Evolutionary conservation across 2,888 invertebrate species (phyloP).

Genomic region (Biston stratarius): DNA sequence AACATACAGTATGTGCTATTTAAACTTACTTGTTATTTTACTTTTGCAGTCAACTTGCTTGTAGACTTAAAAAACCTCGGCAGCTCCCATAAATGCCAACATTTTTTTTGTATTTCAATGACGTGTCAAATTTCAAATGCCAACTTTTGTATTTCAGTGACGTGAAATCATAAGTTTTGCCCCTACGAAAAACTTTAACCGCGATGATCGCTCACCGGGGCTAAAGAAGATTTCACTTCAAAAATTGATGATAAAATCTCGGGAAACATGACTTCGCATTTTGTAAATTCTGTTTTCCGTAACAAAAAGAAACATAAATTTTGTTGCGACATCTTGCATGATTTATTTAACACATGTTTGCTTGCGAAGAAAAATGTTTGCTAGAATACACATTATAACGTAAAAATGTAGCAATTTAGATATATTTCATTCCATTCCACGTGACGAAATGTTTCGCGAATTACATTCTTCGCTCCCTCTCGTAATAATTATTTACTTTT

Average conservation of each 20-base stretch:
- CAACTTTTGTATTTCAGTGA: too few species aligned
- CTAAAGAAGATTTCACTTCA: too few species aligned
- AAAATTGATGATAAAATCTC: neutral
- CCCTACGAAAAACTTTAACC: too few species aligned
- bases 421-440: conserved; percentile 48
- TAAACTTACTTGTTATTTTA: too few species aligned
- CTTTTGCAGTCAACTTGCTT: too few species aligned
- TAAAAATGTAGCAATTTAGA: conserved; percentile 46
- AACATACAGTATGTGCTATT: too few species aligned
- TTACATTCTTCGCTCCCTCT: conserved; percentile 42
- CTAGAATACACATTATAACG: conserved; percentile 36
- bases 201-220: too few species aligned
- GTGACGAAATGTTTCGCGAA: conserved; percentile 49
- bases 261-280: conserved; percentile 6
- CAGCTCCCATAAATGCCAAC: too few species aligned
- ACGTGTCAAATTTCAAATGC: too few species aligned
- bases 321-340: conserved; percentile 31
- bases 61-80: too few species aligned
- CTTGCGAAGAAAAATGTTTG: conserved; percentile 28
- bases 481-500: conserved; percentile 44
- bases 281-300: conserved; percentile 13
- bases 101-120: too few species aligned
- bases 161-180: too few species aligned
- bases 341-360: conserved; percentile 37
- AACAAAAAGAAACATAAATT: conserved; percentile 33